Conservation (phyloP, 2,888 invertebrate genomes). For the Caenorhabditis angaria region DNA sequence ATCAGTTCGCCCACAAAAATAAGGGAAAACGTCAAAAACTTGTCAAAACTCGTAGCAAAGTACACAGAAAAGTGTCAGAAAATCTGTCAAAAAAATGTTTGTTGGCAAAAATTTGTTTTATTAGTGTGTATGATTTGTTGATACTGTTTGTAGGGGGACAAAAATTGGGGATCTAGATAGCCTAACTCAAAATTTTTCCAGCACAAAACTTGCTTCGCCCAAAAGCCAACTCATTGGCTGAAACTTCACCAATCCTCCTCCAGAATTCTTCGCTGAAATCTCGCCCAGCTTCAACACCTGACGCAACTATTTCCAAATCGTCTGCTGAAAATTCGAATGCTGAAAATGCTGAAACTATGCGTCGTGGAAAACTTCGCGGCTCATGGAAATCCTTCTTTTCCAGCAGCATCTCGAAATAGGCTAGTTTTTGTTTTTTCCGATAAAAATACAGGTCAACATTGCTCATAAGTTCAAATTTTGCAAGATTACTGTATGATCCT, state of each 20-base stretch:
- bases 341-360: too few species aligned
- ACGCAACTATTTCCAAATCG: not conserved
- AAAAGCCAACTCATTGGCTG: not conserved
- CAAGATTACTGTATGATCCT: too few species aligned
- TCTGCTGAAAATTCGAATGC: not conserved
- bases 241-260: too few species aligned
- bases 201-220: not conserved
- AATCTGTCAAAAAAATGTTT: not conserved
- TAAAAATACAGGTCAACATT: not conserved
- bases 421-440: too few species aligned
- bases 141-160: too few species aligned
- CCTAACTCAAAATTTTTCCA: not conserved
- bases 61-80: not conserved
- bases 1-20: not conserved
- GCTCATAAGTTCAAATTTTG: not conserved
- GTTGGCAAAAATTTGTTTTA: not conserved
- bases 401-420: not conserved
- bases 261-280: too few species aligned
- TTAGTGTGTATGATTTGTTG: not conserved
- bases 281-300: not conserved
- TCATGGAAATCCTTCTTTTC: not conserved
- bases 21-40: constrained; percentile 4
- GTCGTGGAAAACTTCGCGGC: not conserved
- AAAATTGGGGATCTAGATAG: not conserved
- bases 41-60: not conserved